phyloP scores from a whole-genome alignment of 92 coral and sea anemone genomes.

The Palythoa heliodiscus region DNA sequence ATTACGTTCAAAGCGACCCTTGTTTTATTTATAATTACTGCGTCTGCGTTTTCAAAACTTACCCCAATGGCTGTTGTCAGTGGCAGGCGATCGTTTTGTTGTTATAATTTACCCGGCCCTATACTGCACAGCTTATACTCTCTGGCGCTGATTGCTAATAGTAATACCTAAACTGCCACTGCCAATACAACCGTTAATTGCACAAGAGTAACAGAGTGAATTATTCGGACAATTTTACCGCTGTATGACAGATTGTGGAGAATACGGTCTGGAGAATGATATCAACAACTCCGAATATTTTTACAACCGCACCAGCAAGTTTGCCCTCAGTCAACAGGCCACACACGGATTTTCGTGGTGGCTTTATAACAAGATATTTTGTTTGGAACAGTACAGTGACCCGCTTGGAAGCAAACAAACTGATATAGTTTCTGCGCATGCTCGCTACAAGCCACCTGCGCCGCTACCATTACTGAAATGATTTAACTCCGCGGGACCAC shows the following conservation, averaged over 20 bases:
- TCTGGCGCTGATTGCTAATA: background rate
- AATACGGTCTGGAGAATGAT: background rate
- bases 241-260: background rate
- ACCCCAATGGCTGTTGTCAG: background rate
- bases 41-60: background rate
- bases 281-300: background rate
- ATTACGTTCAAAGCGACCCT: background rate
- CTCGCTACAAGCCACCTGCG: constrained; percentile 21
- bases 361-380: constrained; percentile 28
- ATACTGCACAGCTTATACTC: background rate
- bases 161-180: constrained; percentile 15
- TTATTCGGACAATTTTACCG: background rate
- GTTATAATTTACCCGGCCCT: background rate
- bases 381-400: constrained; percentile 20
- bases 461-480: background rate
- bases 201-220: constrained; percentile 15
- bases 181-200: constrained; percentile 27
- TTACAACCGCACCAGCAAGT: constrained; percentile 8
- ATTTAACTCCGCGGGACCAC: background rate
- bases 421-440: constrained; percentile 6
- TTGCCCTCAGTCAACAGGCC: constrained; percentile 21
- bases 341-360: constrained; percentile 32
- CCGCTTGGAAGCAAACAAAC: constrained; percentile 12
- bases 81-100: no score
- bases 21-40: background rate